These are phyloP conservation scores for Bos javanicus DNA, from an alignment of 2,113 vertebrate genomes.

Conservation along the genomic window DNA sequence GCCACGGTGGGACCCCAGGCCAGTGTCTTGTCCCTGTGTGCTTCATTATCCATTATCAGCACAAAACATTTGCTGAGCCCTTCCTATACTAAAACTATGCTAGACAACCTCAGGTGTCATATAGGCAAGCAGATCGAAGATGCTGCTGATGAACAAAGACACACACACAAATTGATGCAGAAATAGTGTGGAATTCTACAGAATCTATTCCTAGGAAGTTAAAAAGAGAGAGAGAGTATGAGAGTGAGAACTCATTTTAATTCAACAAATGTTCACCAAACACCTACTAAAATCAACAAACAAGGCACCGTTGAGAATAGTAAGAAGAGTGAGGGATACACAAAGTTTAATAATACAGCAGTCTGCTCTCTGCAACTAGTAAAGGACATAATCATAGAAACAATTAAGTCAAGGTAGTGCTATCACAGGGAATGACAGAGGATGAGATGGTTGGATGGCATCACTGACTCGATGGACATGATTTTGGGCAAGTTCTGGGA, in stretches of 20 bases:
- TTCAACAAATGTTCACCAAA: background rate
- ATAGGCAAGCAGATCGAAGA: conserved; percentile 30
- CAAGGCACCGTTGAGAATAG: background rate
- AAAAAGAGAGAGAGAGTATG: background rate
- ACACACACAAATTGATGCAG: background rate
- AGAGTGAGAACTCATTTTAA: background rate
- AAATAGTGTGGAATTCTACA: background rate
- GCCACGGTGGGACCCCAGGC: background rate
- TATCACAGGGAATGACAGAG: background rate
- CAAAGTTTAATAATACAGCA: background rate
- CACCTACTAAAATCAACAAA: background rate
- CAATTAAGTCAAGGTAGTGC: background rate
- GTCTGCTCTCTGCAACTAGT: background rate
- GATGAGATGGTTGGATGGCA: background rate
- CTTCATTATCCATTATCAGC: background rate
- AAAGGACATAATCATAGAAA: background rate
- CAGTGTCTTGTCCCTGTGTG: background rate
- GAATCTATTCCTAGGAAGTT: background rate
- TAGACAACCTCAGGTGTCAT: background rate
- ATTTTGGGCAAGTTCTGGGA: background rate
- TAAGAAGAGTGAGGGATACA: background rate
- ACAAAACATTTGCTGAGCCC: conserved; percentile 23
- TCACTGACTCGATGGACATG: background rate
- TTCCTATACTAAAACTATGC: background rate
- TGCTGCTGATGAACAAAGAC: background rate